Evolutionary conservation across 2,113 vertebrate species (phyloP).

Genomic region (Capricornis sumatraensis): DNA sequence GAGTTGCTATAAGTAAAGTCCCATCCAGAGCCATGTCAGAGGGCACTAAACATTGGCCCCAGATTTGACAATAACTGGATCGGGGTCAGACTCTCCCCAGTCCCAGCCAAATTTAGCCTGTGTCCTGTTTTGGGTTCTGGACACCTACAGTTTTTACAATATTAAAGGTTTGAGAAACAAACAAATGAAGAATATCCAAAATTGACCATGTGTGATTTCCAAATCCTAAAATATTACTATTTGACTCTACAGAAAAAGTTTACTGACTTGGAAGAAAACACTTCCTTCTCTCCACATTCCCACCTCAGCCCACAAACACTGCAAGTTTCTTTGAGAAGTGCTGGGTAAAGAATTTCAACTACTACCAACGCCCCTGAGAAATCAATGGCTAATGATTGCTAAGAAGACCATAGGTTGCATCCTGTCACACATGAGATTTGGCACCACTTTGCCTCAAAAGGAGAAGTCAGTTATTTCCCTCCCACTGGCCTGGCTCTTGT

Average conservation of each 20-base stretch:
- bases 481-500: background rate
- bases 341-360: background rate
- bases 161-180: background rate
- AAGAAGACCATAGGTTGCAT: background rate
- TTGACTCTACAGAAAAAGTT: background rate
- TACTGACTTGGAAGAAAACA: background rate
- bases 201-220: background rate
- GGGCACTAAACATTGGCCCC: background rate
- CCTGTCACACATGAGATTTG: background rate
- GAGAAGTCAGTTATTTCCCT: background rate
- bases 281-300: background rate
- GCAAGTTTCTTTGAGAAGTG: background rate
- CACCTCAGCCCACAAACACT: background rate
- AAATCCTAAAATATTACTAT: background rate
- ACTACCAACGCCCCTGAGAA: background rate
- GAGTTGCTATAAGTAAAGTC: background rate
- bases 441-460: no score
- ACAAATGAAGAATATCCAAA: background rate
- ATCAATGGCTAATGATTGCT: background rate
- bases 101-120: background rate
- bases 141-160: background rate
- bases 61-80: background rate
- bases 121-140: background rate
- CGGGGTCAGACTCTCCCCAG: background rate
- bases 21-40: background rate